Evolutionary conservation across 1,140 invertebrate species (phyloP).

Genomic region (Magallana ariakensis): DNA sequence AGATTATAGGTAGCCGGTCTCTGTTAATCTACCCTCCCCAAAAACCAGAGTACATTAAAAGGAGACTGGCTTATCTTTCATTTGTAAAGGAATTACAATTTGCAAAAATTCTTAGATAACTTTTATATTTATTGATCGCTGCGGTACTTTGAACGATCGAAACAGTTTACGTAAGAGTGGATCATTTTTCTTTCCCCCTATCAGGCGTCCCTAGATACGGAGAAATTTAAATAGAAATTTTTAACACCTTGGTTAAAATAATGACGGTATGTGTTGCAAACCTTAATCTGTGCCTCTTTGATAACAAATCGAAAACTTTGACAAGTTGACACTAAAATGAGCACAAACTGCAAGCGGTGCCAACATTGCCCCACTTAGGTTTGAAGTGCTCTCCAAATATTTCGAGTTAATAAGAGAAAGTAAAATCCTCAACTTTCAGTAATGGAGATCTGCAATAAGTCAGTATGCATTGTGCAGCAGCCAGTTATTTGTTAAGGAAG

Average conservation of each 20-base stretch:
- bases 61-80: constrained; percentile 8
- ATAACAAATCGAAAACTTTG: neutral
- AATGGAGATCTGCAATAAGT: no score
- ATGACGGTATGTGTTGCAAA: constrained; percentile 22
- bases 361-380: neutral
- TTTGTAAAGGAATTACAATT: constrained; percentile 16
- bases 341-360: neutral
- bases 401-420: neutral
- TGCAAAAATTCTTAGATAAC: neutral
- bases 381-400: neutral
- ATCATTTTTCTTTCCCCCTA: neutral
- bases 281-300: neutral
- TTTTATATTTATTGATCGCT: neutral
- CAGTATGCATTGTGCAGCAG: no score
- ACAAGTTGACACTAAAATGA: neutral
- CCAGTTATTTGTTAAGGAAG: no score
- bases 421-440: neutral
- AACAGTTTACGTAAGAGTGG: constrained; percentile 27
- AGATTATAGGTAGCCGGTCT: neutral
- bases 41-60: neutral
- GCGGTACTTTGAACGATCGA: constrained; percentile 9
- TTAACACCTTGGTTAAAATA: constrained; percentile 10
- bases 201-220: constrained; percentile 26
- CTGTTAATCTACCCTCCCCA: neutral
- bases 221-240: constrained; percentile 24